These are phyloP conservation scores for Martes martes DNA, from an alignment of 2,113 vertebrate species.

Conservation along the genomic window DNA sequence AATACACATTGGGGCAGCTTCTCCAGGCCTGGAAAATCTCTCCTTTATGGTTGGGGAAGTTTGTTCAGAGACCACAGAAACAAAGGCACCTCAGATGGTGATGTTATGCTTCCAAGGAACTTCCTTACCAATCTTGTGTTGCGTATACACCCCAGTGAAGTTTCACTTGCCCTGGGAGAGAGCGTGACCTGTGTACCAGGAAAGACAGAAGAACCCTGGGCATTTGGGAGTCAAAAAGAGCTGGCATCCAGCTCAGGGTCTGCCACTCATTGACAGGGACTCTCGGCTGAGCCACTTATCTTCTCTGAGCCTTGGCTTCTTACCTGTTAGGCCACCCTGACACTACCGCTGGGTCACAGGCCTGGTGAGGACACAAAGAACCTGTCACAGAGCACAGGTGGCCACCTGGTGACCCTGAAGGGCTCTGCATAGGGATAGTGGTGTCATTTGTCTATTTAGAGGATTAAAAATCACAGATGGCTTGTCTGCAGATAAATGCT, in stretches of 20 bases:
- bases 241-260: neutral
- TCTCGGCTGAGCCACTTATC: neutral
- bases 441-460: neutral
- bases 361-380: neutral
- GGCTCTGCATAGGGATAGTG: neutral
- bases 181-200: neutral
- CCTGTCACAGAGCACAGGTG: neutral
- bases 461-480: neutral
- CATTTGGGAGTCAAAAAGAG: neutral
- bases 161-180: neutral
- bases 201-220: neutral
- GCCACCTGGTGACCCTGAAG: neutral
- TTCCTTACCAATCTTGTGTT: neutral
- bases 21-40: slow-evolving; percentile 51
- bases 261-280: neutral
- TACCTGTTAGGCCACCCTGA: neutral
- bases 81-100: neutral
- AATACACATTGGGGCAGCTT: slow-evolving; percentile 26
- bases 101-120: slow-evolving; percentile 50
- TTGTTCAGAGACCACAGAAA: slow-evolving; percentile 45
- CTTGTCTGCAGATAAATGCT: slow-evolving; percentile 10
- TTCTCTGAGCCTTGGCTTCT: neutral
- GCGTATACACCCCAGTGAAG: neutral
- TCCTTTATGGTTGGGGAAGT: slow-evolving; percentile 33
- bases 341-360: neutral